Conservation (phyloP, 2,113 vertebrate genomes). For the Micromys minutus region DNA sequence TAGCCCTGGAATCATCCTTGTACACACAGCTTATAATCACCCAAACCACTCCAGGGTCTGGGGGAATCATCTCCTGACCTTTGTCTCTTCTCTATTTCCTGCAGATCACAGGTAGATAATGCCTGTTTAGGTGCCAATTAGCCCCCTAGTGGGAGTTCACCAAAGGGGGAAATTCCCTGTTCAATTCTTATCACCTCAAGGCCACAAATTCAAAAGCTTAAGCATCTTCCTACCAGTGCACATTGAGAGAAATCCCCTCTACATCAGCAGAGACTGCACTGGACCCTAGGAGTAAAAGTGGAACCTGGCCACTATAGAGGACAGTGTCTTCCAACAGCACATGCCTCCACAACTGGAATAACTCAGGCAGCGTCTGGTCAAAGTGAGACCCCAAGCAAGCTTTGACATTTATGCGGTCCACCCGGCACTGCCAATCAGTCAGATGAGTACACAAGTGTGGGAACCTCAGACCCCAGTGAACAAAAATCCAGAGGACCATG, state of each 20-base stretch:
- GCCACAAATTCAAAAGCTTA: not conserved
- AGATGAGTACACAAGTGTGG: not conserved
- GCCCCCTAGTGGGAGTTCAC: not conserved
- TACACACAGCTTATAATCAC: not conserved
- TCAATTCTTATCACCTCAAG: not conserved
- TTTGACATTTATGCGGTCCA: not conserved
- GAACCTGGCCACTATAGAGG: not conserved
- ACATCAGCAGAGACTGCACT: not conserved
- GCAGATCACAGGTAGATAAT: not conserved
- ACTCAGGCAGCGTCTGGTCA: not conserved
- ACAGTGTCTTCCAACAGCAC: fast-evolving
- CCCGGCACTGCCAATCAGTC: not conserved
- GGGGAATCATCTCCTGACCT: not conserved
- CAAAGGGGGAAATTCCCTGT: not conserved
- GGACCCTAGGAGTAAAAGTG: not conserved
- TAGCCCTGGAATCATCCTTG: not conserved
- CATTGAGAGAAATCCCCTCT: not conserved
- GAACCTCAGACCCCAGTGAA: not conserved
- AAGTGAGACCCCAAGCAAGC: not conserved
- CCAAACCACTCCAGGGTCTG: not conserved
- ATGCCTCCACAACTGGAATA: not conserved
- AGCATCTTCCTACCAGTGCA: not conserved
- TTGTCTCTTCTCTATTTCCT: not conserved
- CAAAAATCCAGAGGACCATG: not conserved
- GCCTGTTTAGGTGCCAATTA: not conserved